Base-by-base conservation (phyloP, 1,140 invertebrate species). In the Chymomyza costata region DNA sequence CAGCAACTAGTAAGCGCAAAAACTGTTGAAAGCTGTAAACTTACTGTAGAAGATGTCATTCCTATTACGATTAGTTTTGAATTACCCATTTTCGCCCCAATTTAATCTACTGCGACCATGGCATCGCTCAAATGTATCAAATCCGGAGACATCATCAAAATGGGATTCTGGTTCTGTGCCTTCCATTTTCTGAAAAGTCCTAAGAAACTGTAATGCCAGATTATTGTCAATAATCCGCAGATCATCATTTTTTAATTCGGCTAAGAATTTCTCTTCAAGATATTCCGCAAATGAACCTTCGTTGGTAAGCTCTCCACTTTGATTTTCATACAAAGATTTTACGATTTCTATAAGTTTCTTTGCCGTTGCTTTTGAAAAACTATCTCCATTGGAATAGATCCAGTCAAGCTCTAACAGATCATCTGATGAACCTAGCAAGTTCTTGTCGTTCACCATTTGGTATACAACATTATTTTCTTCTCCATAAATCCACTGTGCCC, bases 401-500 rank as follows among this genome's bases (percentile, higher is more conserved):
- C 85, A 87, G 8, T 71, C 47, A 39, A 63, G 43, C 19, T 45
- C 46, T 10, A 21, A 10, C 18, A 82, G 14, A 6, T 25, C 34
- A 5, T 1, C 6, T 10, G 34, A 2, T 47, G 61, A 58, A 1
- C 74, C 86, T n/a, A 91, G 52, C 6, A 91, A 55, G 61, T 87
- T 84, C 0, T 17, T 1, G 2, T 88, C 55, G 17, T 88, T 86
- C 19, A 88, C 88, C 46, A 92, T 66, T 47, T 91, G 83, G 74
- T 88, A 93, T 1, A 92, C 90, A n/a, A 88, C 65, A 86, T 95
- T 93, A 25, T 86, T 87, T 37, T 89, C 86, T 83, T 94, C 88
- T 6, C 94, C 94, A 69, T 96, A 93, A 54, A 94, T 88, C 51
- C 64, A 67, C 34, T 95, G 92, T 11, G 93, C 94, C n/a, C 95